These are phyloP conservation scores for Dipodomys stephensi DNA, from an alignment of 2,113 vertebrate genomes.

Conservation along the genomic window DNA sequence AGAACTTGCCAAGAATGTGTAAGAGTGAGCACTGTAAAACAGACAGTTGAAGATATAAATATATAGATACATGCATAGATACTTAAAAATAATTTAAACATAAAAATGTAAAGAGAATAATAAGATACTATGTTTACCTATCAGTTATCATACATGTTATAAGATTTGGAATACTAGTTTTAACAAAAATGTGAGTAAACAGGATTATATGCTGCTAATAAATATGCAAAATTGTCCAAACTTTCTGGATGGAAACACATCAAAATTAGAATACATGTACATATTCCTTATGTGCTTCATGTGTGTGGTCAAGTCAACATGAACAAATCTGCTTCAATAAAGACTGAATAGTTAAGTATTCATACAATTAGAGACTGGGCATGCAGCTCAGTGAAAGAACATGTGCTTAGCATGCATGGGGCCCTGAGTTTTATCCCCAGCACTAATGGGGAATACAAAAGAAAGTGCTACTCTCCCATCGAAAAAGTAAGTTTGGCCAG, in stretches of 20 bases:
- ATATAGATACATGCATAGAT: no score
- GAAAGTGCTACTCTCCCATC: background rate
- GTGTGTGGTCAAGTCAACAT: no score
- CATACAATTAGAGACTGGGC: background rate
- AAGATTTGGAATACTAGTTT: background rate
- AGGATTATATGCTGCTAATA: background rate
- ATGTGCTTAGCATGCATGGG: background rate
- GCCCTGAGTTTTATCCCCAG: background rate
- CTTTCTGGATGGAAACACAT: background rate
- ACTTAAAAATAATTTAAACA: no score
- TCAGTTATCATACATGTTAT: background rate
- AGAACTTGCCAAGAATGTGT: background rate
- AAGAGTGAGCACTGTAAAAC: background rate
- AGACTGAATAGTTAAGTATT: background rate
- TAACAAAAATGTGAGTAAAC: no score
- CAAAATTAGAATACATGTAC: background rate
- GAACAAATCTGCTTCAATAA: no score
- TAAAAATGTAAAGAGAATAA: background rate
- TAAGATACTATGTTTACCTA: background rate
- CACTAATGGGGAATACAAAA: background rate
- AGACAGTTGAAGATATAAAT: no score
- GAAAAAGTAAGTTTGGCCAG: background rate
- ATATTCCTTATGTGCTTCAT: no score
- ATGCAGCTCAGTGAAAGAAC: background rate
- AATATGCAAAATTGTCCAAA: background rate